Conservation (phyloP, 2,888 invertebrate genomes). For the Quadroppia sp. region DNA sequence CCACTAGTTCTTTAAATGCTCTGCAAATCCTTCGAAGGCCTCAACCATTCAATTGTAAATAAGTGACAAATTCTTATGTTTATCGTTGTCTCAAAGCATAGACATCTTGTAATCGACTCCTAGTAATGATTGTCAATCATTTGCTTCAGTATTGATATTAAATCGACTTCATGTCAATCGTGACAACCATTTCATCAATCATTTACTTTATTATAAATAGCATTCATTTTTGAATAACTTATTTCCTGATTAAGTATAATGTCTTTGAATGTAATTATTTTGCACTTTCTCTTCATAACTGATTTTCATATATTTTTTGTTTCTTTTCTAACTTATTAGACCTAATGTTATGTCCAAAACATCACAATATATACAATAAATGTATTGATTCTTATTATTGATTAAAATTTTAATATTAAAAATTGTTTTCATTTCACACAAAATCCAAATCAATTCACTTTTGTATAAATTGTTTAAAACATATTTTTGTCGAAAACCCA, state of each 20-base stretch:
- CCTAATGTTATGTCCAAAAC: neutral
- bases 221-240: slow-evolving; percentile 29
- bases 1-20: slow-evolving; percentile 23
- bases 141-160: slow-evolving; percentile 24
- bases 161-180: slow-evolving; percentile 26
- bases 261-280: slow-evolving; percentile 14
- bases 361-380: too few relatives aligned
- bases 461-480: too few relatives aligned
- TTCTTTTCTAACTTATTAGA: slow-evolving; percentile 31
- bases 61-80: neutral
- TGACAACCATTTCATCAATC: slow-evolving; percentile 7
- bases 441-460: too few relatives aligned
- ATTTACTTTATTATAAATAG: slow-evolving; percentile 15
- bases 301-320: neutral
- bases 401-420: too few relatives aligned
- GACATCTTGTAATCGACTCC: slow-evolving; percentile 20
- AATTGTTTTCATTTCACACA: too few relatives aligned
- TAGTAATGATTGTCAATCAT: slow-evolving; percentile 12
- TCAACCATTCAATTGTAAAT: slow-evolving; percentile 20
- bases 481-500: too few relatives aligned
- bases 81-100: slow-evolving; percentile 10
- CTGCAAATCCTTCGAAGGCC: slow-evolving; percentile 16
- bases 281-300: neutral
- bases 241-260: slow-evolving; percentile 9
- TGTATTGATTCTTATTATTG: too few relatives aligned